phyloP scores from a whole-genome alignment of 1,140 invertebrate species.

The Aphaenogaster floridana region DNA sequence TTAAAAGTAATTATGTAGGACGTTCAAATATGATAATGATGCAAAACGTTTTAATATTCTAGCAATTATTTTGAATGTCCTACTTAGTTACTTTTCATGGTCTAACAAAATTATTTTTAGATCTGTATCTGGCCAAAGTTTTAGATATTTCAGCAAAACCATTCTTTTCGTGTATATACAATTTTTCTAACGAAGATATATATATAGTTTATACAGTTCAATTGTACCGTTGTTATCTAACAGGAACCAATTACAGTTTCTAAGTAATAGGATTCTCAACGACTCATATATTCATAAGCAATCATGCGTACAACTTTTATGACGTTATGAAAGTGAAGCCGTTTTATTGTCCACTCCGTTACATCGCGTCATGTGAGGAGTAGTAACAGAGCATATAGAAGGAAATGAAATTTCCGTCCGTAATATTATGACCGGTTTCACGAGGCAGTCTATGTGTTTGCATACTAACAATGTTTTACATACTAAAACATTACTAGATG shows the following conservation, averaged over 20 bases:
- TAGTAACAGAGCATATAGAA: background rate
- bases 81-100: too few relatives aligned
- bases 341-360: conserved; percentile 42
- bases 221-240: background rate
- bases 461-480: background rate
- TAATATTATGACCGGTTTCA: background rate
- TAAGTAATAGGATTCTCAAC: conserved; percentile 14
- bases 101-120: too few relatives aligned
- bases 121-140: too few relatives aligned
- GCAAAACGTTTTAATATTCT: too few relatives aligned
- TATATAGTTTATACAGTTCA: background rate
- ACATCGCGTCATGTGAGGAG: background rate
- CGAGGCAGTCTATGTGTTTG: background rate
- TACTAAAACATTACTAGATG: background rate
- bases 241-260: background rate
- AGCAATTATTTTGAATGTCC: too few relatives aligned
- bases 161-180: background rate
- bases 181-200: background rate
- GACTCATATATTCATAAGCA: background rate
- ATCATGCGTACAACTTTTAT: conserved; percentile 27
- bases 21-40: too few relatives aligned
- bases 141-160: too few relatives aligned
- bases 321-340: conserved; percentile 29
- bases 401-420: conserved; percentile 11
- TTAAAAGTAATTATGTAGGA: too few relatives aligned